Evolutionary conservation across 2,888 invertebrate genomes (phyloP), one percentile per base, ranked within the genome.

Genomic region (Phanerotoma sp.): DNA sequence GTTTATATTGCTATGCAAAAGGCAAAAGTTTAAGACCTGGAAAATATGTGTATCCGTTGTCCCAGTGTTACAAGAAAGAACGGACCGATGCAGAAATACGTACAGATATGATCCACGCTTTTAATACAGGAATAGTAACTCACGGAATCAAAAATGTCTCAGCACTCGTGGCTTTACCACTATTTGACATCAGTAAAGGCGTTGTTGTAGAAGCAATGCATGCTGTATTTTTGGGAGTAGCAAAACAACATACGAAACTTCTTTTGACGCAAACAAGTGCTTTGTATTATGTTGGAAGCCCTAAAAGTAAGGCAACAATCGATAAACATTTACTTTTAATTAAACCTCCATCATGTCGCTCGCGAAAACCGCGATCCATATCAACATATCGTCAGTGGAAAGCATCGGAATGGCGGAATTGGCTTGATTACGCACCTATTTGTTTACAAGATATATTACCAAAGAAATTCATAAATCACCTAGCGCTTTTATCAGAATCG

Each of bases 1-100:
- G 60, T 15, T 51, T 49, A 10, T 56, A 46, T 20, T 62, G 62
- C 45, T 46, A 46, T n/a, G 46, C 50, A 1, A 10, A 38, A 25
- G 55, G 25, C 15, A 3, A 4, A 22, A 28, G 3, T 15, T 28
- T 3, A 28, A n/a, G n/a, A 25, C 16, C 10, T 4, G 9, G 28
- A 44, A n/a, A n/a, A n/a, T n/a, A n/a, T n/a, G n/a, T n/a, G n/a
- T n/a, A n/a, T n/a, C n/a, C n/a, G n/a, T n/a, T n/a, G n/a, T n/a
- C n/a, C n/a, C n/a, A n/a, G n/a, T n/a, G n/a, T n/a, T n/a, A n/a
- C n/a, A n/a, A n/a, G n/a, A n/a, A n/a, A n/a, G n/a, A n/a, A n/a
- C n/a, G n/a, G n/a, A n/a, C n/a, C n/a, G n/a, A n/a, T n/a, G n/a
- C n/a, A n/a, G n/a, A n/a, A n/a, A n/a, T n/a, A n/a, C n/a, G n/a